These are phyloP conservation scores for Alligator sinensis DNA, from an alignment of 2,113 vertebrate genomes.

Conservation along the genomic window DNA sequence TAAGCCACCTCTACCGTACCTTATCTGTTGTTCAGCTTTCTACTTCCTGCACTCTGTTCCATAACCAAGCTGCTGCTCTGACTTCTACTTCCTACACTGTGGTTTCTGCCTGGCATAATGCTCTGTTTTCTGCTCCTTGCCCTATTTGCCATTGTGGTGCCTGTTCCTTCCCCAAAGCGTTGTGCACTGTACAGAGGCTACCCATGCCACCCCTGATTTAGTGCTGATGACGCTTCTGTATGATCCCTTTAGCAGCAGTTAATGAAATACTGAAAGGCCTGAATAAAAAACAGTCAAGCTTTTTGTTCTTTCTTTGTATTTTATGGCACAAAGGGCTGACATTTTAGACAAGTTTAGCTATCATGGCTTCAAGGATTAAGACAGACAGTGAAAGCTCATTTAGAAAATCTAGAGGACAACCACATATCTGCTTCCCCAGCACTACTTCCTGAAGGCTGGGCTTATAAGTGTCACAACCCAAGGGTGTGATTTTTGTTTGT, in stretches of 20 bases:
- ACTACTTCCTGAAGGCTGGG: neutral
- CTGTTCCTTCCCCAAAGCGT: too few relatives aligned
- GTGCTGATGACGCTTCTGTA: neutral
- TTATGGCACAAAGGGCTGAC: neutral
- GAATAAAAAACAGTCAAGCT: neutral
- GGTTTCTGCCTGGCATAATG: too few relatives aligned
- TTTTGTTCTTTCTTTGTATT: neutral
- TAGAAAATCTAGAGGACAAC: neutral
- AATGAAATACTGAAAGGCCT: conserved; percentile 19
- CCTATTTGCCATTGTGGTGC: too few relatives aligned
- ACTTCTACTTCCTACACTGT: too few relatives aligned
- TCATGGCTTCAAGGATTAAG: neutral
- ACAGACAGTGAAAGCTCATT: neutral
- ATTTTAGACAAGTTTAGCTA: neutral
- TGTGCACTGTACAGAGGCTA: too few relatives aligned
- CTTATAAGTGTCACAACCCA: too few relatives aligned
- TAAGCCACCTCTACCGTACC: too few relatives aligned
- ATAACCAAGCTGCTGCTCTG: too few relatives aligned
- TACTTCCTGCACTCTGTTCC: too few relatives aligned
- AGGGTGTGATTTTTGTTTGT: too few relatives aligned
- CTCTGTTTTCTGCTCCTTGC: too few relatives aligned
- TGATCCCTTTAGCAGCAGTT: conserved; percentile 15
- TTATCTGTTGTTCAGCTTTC: too few relatives aligned
- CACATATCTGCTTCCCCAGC: neutral
- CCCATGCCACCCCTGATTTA: neutral